Evolutionary conservation across 2,113 vertebrate species (phyloP), one percentile per base, ranked within the genome.

Genomic region (Actenoides lindsayi): DNA sequence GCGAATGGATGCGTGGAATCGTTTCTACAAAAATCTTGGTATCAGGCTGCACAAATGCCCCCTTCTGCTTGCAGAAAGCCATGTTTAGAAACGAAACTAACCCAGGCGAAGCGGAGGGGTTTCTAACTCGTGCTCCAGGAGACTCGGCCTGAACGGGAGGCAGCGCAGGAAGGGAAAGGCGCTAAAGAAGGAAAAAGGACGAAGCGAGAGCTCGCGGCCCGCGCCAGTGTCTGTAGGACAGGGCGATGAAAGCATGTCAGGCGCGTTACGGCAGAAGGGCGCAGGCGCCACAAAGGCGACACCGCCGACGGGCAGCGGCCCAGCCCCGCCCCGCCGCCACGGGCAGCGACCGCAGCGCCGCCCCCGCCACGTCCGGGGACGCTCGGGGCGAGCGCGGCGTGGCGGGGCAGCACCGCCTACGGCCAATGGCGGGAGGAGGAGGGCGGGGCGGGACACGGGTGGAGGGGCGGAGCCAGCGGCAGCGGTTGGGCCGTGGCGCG

Each of bases 231-330:
- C 21, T 9, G 5, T 5, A 28, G 23, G 50, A 13, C 23, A 5
- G 4, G 3, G 5, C 4, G 48, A 28, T 0, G 0, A 10, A 7
- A 24, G 27, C 2, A 15, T 7, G 39, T 2, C 0, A 12, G 16
- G 27, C 15, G 37, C 13, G 15, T 1, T 6, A 12, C 1, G 8
- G 19, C 25, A 2, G 6, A 7, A 9, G 2, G 3, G 13, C 50
- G 50, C 50, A n/a, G 28, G 53, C 28, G 54, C 54, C 54, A 51
- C 24, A 25, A 25, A 24, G 50, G 21, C 17, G 20, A 13, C 23
- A 24, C 13, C 50, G 13, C 23, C 50, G 24, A 51, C 50, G 24
- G 24, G 23, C 24, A 51, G 11, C 12, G 12, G 6, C 11, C 13
- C 50, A 14, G 23, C 23, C 13, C 24, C 6, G 23, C 23, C 13